Evolutionary conservation across 53 echinoderm and acorn worm genomes (phyloP).

Genomic region (Stichopus horrens): DNA sequence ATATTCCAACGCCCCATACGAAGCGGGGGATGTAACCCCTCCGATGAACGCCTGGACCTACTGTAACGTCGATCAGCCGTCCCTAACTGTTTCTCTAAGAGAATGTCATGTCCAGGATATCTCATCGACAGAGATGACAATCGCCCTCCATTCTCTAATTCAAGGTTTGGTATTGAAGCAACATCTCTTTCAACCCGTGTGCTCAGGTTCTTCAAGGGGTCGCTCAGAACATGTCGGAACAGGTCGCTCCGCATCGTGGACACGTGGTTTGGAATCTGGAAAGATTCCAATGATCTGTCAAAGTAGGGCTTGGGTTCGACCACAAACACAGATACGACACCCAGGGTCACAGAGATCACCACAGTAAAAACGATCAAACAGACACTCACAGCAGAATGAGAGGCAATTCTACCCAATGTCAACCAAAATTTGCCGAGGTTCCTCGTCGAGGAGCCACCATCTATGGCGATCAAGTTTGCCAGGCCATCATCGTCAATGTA

Average conservation of each 20-base stretch:
- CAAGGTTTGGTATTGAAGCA: too few species aligned
- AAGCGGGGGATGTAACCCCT: neutral
- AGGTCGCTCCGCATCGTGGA: conserved; percentile 66
- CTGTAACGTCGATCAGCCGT: neutral
- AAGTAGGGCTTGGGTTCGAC: conserved; percentile 76
- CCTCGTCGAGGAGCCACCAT: neutral
- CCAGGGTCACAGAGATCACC: conserved; percentile 51
- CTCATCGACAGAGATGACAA: too few species aligned
- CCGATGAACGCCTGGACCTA: neutral
- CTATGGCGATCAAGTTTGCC: neutral
- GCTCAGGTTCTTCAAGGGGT: conserved; percentile 8
- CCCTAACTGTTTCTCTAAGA: neutral
- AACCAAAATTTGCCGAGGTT: conserved; percentile 61
- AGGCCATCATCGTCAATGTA: neutral
- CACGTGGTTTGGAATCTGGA: conserved; percentile 87
- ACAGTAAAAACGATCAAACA: conserved; percentile 49
- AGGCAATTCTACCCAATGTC: conserved; percentile 58
- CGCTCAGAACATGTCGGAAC: conserved; percentile 62
- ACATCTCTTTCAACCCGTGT: conserved; percentile 21
- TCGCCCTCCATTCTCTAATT: too few species aligned
- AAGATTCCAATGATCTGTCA: conserved; percentile 88
- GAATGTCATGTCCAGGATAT: neutral
- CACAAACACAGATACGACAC: conserved; percentile 59
- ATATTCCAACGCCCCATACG: conserved; percentile 56
- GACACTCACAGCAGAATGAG: conserved; percentile 62